A percentile compares a stretch with the other conserved stretches of the same genome.
Evolutionary conservation across 2,113 vertebrate genomes (phyloP).

Genomic region (Grallaria varia): DNA sequence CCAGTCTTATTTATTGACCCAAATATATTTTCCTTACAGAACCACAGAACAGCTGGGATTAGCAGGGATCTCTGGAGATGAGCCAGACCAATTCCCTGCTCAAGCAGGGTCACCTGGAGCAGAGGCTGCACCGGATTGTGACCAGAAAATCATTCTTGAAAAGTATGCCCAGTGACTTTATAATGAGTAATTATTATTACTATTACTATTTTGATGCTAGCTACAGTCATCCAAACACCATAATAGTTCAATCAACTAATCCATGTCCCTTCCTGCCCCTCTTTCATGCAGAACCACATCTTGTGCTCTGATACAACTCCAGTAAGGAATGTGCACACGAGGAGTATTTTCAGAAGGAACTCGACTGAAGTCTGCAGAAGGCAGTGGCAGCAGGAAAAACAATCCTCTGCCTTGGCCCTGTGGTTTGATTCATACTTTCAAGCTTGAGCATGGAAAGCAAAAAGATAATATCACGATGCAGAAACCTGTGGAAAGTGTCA

Average conservation of each 20-base stretch:
- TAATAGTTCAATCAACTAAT: too few species aligned
- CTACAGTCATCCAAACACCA: background rate
- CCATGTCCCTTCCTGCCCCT: background rate
- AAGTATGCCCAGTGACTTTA: background rate
- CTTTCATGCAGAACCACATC: background rate
- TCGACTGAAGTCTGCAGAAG: background rate
- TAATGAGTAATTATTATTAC: background rate
- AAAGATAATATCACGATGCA: background rate
- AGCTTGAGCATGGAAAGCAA: background rate
- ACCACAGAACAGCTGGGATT: background rate
- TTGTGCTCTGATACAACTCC: background rate
- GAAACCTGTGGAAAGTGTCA: background rate
- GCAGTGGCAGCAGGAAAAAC: background rate
- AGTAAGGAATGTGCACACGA: background rate
- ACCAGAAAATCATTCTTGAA: background rate
- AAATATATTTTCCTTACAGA: background rate
- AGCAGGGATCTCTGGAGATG: background rate
- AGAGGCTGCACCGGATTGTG: background rate
- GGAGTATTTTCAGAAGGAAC: background rate
- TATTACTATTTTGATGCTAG: background rate
- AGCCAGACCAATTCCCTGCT: background rate
- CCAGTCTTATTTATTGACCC: background rate
- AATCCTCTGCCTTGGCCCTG: background rate
- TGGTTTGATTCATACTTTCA: background rate
- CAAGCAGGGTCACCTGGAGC: background rate